phyloP scores from a whole-genome alignment of 30 jellyfish, hydroid and myxozoan genomes.

The Morbakka virulenta region DNA sequence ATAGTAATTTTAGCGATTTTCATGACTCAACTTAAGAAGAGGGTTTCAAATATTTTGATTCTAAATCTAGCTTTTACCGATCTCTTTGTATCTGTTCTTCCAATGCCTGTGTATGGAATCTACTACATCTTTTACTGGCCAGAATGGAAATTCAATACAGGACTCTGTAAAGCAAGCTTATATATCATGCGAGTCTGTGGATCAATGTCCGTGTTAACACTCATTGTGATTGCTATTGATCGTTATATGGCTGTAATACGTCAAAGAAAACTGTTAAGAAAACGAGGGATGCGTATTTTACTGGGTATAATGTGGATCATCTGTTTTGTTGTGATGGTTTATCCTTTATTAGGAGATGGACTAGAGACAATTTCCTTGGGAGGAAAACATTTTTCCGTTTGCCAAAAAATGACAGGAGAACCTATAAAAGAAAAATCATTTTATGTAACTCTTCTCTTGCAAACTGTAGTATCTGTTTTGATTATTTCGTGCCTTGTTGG shows the following conservation, averaged over 20 bases:
- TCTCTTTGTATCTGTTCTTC: slow-evolving; percentile 27
- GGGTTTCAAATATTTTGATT: slow-evolving; percentile 19
- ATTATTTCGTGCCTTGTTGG: slow-evolving; percentile 22
- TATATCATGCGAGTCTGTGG: slow-evolving; percentile 53
- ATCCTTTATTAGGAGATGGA: not conserved
- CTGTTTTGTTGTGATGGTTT: slow-evolving; percentile 9
- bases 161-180: slow-evolving; percentile 35
- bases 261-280: slow-evolving; percentile 19
- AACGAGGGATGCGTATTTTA: slow-evolving; percentile 8
- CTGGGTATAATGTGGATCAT: slow-evolving; percentile 49
- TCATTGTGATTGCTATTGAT: slow-evolving; percentile 52
- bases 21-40: slow-evolving; percentile 17
- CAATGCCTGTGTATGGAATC: slow-evolving; percentile 43
- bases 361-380: not conserved
- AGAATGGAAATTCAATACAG: slow-evolving; percentile 30
- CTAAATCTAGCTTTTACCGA: slow-evolving; percentile 54
- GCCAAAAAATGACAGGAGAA: slow-evolving; percentile 55
- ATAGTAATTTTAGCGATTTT: slow-evolving; percentile 49
- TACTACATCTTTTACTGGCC: slow-evolving; percentile 65
- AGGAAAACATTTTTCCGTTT: slow-evolving; percentile 24
- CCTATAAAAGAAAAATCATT: slow-evolving; percentile 25
- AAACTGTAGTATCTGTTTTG: slow-evolving; percentile 30
- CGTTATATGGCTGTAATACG: slow-evolving; percentile 59
- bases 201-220: slow-evolving; percentile 34
- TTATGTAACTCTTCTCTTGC: slow-evolving; percentile 6